Percentiles rank a stretch among this genome's conserved stretches.
phyloP scores from a whole-genome alignment of 2,888 invertebrate genomes.

The Lepidochitona cinerea region DNA sequence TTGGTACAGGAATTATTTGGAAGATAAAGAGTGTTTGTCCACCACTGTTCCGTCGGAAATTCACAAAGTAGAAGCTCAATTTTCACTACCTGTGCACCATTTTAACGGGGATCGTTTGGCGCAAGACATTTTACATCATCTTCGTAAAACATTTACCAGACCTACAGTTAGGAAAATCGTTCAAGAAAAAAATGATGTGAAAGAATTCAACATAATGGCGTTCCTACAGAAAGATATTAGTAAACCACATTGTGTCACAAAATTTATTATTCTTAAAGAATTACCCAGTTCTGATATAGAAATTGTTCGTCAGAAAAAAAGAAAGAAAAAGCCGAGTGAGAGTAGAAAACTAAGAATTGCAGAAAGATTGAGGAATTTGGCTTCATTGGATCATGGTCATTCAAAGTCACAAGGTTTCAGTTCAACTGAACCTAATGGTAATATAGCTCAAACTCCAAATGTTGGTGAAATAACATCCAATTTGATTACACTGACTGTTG shows the following conservation, averaged over 20 bases:
- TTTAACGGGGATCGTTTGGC: too few relatives aligned
- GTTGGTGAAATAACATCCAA: not conserved
- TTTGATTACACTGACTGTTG: too few relatives aligned
- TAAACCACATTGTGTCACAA: slow-evolving; percentile 33
- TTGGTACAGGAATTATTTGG: too few relatives aligned
- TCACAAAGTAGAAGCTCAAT: too few relatives aligned
- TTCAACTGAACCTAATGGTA: not conserved
- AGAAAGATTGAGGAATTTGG: not conserved
- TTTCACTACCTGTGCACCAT: too few relatives aligned
- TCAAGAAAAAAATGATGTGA: not conserved
- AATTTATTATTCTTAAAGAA: slow-evolving; percentile 1
- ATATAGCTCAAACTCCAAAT: not conserved
- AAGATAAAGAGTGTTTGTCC: too few relatives aligned
- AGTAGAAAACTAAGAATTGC: not conserved
- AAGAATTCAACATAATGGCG: too few relatives aligned
- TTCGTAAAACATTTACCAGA: not conserved
- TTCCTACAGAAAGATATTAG: slow-evolving; percentile 10
- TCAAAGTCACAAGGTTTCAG: not conserved
- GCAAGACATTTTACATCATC: too few relatives aligned
- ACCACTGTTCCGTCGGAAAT: too few relatives aligned
- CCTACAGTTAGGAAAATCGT: not conserved
- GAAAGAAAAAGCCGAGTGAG: not conserved
- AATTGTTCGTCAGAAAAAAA: not conserved
- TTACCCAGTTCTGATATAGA: not conserved
- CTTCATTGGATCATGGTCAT: not conserved